Evolutionary conservation across 2,113 vertebrate species (phyloP), one percentile per base, ranked within the genome.

Genomic region (Ornithorhynchus anatinus): DNA sequence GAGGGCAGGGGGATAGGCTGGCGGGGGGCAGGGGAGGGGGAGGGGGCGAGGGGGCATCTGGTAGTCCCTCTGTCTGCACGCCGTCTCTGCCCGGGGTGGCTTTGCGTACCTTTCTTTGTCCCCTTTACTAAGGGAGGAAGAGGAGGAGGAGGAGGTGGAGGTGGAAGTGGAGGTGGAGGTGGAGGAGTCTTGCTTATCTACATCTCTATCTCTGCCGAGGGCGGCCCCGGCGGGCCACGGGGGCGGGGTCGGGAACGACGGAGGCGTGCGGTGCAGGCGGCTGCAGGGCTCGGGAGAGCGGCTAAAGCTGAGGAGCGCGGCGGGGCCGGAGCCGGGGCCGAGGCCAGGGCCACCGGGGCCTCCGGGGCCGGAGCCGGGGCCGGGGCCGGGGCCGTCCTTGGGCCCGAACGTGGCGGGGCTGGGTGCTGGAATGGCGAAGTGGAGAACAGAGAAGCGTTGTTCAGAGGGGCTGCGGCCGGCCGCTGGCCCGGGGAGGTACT

Each of bases 211-310:
- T 89, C 96, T 93, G 86, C 98, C 97, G 74, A 97, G 96, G 45
- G 96, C 96, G 93, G 94, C 95, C 89, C 93, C 95, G 11, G 96
- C 96, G 69, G 96, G 95, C 97, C 97, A 99, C 81, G 97, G 97
- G 36, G 97, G 97, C 27, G 97, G 97, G 38, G 97, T 99, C 84
- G 97, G 97, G 91, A 99, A 99, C 79, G 97, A 98, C 59, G 97
- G 96, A 48, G 97, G 97, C 13, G 97, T 98, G 80, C 97, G 96
- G 92, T 99, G 97, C 72, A 99, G 95, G 84, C 97, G 95, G 93
- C 98, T 99, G 97, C 97, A 99, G 72, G 97, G 96, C 82, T 99
- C 97, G 83, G 99, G 97, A 89, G 95, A 94, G 79, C 92, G 91
- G 87, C 89, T 89, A 94, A 98, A 97, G 94, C 92, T 96, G 94